A percentile compares a stretch with the other conserved stretches of the same genome.
These are phyloP conservation scores for Leucophenga varia DNA, from an alignment of 1,140 invertebrate genomes.

Conservation along the genomic window DNA sequence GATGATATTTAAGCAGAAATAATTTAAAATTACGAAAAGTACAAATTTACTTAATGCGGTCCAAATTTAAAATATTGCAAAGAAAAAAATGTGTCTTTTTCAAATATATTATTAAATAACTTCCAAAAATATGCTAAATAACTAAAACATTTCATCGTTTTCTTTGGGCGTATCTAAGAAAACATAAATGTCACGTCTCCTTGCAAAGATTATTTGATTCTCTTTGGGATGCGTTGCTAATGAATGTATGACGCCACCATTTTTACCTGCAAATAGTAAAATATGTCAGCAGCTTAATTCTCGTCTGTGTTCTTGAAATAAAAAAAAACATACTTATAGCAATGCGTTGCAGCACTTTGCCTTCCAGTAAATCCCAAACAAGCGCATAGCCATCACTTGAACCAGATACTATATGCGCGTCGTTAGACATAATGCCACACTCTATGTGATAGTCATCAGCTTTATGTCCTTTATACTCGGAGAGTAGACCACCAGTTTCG, in stretches of 20 bases:
- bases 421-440: constrained; percentile 77
- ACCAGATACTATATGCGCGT: constrained; percentile 83
- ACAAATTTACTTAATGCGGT: no score
- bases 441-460: constrained; percentile 82
- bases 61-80: no score
- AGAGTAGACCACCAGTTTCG: constrained; percentile 77
- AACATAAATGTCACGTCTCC: constrained; percentile 67
- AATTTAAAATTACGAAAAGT: no score
- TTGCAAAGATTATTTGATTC: constrained; percentile 67
- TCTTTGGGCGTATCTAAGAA: no score
- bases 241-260: constrained; percentile 64
- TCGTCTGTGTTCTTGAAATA: constrained; percentile 17
- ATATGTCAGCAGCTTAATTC: background rate
- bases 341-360: constrained; percentile 63
- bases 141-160: no score
- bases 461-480: constrained; percentile 77
- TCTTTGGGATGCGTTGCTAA: constrained; percentile 72
- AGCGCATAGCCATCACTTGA: constrained; percentile 83
- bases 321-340: constrained; percentile 44
- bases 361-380: constrained; percentile 85
- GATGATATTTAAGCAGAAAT: no score
- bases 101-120: no score
- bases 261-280: constrained; percentile 38
- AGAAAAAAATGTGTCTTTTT: no score
- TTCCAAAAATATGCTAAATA: no score